Conservation (phyloP, 1,140 invertebrate genomes). For the Cydia strobilella region DNA sequence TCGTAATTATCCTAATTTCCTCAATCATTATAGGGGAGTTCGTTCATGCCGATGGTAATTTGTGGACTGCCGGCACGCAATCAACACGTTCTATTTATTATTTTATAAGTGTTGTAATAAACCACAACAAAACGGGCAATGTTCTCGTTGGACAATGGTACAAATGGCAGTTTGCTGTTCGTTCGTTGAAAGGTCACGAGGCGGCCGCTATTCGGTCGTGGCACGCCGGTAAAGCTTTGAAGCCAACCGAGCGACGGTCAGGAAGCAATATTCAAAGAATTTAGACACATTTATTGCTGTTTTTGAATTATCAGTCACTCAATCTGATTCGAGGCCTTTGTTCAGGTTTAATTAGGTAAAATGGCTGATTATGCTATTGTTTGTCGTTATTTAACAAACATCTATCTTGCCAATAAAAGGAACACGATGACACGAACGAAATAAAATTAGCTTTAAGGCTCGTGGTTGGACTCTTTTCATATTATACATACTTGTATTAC, state of each 20-base stretch:
- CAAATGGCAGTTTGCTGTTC: slow-evolving; percentile 17
- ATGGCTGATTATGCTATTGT: neutral
- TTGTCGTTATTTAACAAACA: neutral
- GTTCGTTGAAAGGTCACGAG: slow-evolving; percentile 17
- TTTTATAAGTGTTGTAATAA: slow-evolving; percentile 38
- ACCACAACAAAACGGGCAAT: slow-evolving; percentile 24
- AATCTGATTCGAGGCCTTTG: neutral
- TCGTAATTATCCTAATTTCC: slow-evolving; percentile 48
- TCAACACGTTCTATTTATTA: slow-evolving; percentile 40
- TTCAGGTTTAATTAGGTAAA: slow-evolving; percentile 10
- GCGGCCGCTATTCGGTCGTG: neutral
- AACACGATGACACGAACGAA: too few relatives aligned
- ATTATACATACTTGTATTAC: too few relatives aligned
- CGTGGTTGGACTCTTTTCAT: neutral
- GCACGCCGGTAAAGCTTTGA: neutral
- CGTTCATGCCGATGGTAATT: slow-evolving; percentile 46
- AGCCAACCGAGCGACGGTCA: neutral
- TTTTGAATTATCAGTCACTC: slow-evolving; percentile 6
- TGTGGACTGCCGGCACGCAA: slow-evolving; percentile 41
- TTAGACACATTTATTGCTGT: slow-evolving; percentile 14
- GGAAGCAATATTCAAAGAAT: slow-evolving; percentile 5
- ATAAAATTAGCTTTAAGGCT: neutral
- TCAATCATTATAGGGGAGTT: slow-evolving; percentile 41
- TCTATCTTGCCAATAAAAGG: neutral
- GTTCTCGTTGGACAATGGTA: slow-evolving; percentile 16